A percentile compares a stretch with the other conserved stretches of the same genome.
Evolutionary conservation across 2,113 vertebrate species (phyloP).

Genomic region (Oxyura jamaicensis): DNA sequence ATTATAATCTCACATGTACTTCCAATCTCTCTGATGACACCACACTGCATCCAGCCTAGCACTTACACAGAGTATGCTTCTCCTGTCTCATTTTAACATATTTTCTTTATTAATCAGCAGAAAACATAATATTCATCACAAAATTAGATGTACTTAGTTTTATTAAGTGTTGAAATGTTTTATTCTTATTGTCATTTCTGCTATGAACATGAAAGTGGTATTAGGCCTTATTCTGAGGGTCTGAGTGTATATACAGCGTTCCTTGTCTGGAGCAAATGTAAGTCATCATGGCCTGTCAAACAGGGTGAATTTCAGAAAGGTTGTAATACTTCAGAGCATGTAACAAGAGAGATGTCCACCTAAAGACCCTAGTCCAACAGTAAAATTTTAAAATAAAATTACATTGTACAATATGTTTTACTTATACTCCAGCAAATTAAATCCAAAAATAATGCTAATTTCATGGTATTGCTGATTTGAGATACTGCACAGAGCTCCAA

Average conservation of each 20-base stretch:
- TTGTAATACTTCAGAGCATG: neutral
- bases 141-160: neutral
- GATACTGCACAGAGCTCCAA: neutral
- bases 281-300: neutral
- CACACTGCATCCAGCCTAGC: neutral
- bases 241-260: neutral
- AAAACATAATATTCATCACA: neutral
- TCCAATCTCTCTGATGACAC: neutral
- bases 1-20: neutral
- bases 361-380: neutral
- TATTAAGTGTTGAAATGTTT: neutral
- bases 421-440: neutral
- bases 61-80: neutral
- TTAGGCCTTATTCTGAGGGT: neutral
- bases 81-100: neutral
- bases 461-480: neutral
- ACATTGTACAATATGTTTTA: fast-evolving
- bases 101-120: neutral
- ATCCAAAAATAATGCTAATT: neutral
- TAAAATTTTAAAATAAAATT: neutral
- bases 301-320: neutral
- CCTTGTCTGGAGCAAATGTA: neutral
- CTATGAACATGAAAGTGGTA: neutral
- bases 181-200: neutral
- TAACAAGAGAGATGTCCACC: neutral